These are phyloP conservation scores for Pyrgilauda ruficollis DNA, from an alignment of 2,113 vertebrate species.

Conservation along the genomic window DNA sequence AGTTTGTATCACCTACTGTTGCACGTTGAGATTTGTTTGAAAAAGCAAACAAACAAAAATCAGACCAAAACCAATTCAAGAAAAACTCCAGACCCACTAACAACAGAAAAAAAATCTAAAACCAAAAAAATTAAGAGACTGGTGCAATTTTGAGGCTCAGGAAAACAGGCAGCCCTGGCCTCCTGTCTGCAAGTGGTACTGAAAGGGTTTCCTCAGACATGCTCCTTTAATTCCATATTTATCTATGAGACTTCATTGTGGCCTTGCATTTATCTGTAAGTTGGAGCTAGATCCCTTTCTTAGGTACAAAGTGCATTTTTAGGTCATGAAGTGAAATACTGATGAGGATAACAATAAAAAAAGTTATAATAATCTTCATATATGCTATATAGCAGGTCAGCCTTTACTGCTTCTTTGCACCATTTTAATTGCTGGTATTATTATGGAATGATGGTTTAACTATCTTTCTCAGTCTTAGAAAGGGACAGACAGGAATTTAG, in stretches of 20 bases:
- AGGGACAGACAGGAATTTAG: background rate
- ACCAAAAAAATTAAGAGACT: rapidly evolving
- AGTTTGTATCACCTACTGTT: background rate
- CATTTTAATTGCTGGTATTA: background rate
- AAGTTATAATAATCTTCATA: background rate
- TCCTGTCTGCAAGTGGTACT: background rate
- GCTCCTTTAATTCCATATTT: background rate
- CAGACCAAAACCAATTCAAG: background rate
- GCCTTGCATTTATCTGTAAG: background rate
- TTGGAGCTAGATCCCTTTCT: background rate
- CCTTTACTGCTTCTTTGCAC: background rate
- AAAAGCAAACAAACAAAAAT: background rate
- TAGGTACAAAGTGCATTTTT: background rate
- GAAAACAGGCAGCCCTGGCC: background rate
- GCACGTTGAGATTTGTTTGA: background rate
- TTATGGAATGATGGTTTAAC: background rate
- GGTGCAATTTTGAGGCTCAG: background rate
- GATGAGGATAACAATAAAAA: background rate
- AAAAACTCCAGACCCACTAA: background rate
- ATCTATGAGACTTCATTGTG: background rate
- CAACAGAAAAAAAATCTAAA: background rate
- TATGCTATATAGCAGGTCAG: background rate
- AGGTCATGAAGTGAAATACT: background rate
- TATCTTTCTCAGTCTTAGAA: background rate
- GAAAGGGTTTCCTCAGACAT: background rate